These are phyloP conservation scores for Belgica antarctica DNA, from an alignment of 2,888 invertebrate genomes.

Conservation along the genomic window DNA sequence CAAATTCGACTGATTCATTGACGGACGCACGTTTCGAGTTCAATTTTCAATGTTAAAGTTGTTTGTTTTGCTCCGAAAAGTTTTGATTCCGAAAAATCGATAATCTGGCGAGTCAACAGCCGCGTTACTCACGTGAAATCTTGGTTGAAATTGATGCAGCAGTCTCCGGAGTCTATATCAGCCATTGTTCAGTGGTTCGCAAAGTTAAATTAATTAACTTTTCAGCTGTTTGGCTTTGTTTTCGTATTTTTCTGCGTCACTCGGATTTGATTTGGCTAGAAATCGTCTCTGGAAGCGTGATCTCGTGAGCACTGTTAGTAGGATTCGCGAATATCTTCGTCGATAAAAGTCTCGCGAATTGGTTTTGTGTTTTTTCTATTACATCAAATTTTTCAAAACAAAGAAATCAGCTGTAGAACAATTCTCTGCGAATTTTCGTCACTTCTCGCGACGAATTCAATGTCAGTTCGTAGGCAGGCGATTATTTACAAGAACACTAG, in stretches of 20 bases:
- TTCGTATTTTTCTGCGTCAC: background rate
- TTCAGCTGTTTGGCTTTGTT: background rate
- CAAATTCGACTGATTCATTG: background rate
- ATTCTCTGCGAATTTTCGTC: background rate
- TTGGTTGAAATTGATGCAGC: slow-evolving; percentile 96
- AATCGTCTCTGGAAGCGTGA: background rate
- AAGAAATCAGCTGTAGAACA: background rate
- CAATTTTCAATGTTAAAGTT: slow-evolving; percentile 10
- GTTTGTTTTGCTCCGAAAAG: slow-evolving; percentile 15
- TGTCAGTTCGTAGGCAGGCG: too few relatives aligned
- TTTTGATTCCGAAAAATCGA: slow-evolving; percentile 23
- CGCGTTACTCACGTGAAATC: slow-evolving; percentile 98
- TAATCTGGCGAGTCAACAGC: slow-evolving; percentile 44
- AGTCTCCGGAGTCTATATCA: slow-evolving; percentile 68
- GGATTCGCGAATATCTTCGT: background rate
- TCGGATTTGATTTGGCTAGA: background rate
- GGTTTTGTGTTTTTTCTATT: too few relatives aligned
- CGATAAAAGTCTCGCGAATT: background rate
- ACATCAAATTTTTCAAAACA: too few relatives aligned
- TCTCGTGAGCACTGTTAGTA: background rate
- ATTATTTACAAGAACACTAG: slow-evolving; percentile 1
- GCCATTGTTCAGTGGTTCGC: slow-evolving; percentile 18
- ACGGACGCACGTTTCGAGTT: background rate
- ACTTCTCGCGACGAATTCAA: background rate
- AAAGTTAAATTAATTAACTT: slow-evolving; percentile 27